Percentiles rank a stretch among this genome's conserved stretches.
Evolutionary conservation across 2,888 invertebrate species (phyloP).

Genomic region (Phytoseiulus persimilis): DNA sequence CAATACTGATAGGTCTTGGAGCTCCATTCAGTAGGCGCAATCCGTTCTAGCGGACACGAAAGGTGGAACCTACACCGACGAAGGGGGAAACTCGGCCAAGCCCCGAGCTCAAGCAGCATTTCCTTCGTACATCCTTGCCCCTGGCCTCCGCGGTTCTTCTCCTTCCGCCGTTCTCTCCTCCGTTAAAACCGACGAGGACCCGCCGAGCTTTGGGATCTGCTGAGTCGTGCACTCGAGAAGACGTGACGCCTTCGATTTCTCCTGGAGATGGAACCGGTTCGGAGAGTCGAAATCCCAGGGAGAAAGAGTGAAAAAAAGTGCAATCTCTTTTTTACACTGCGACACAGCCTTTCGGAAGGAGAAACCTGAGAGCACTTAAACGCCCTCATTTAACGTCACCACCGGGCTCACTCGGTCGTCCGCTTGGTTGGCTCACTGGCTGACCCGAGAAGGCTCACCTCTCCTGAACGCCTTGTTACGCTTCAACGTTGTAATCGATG

Average conservation of each 20-base stretch:
- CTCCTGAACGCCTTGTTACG: background rate
- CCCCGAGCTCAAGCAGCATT: background rate
- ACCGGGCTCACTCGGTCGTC: background rate
- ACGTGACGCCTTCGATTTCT: background rate
- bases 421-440: background rate
- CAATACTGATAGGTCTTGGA: background rate
- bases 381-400: background rate
- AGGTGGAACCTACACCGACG: background rate
- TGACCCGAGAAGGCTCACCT: background rate
- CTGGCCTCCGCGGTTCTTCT: background rate
- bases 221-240: background rate
- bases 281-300: background rate
- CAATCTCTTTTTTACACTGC: background rate
- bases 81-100: background rate
- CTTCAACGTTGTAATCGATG: background rate
- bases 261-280: background rate
- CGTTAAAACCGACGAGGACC: background rate
- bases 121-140: background rate
- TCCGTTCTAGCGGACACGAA: background rate
- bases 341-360: background rate
- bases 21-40: background rate
- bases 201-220: background rate
- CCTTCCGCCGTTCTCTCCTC: background rate
- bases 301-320: background rate
- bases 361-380: background rate